These are phyloP conservation scores for Gobio gobio DNA, from an alignment of 2,113 vertebrate species.

Conservation along the genomic window DNA sequence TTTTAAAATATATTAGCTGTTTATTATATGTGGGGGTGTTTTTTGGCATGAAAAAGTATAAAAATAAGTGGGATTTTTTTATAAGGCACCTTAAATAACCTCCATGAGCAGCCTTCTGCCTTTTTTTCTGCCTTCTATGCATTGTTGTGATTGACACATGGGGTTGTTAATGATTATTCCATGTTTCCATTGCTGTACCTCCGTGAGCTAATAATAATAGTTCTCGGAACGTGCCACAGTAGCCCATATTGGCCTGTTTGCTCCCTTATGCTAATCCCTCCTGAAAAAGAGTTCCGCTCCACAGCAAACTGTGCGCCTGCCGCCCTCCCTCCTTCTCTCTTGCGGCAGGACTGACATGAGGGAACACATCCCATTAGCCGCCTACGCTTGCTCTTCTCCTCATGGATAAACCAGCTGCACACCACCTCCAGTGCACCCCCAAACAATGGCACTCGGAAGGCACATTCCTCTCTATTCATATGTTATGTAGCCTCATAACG, in stretches of 20 bases:
- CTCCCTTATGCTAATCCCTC: conserved; percentile 46
- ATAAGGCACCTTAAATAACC: background rate
- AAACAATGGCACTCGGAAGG: conserved; percentile 38
- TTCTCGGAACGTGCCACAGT: conserved; percentile 48
- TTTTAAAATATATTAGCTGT: background rate
- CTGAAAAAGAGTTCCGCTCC: conserved; percentile 54
- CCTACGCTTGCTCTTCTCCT: conserved; percentile 39
- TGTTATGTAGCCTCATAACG: conserved; percentile 21
- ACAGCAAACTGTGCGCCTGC: conserved; percentile 27
- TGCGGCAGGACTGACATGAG: conserved; percentile 46
- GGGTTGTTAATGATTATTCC: conserved; percentile 59
- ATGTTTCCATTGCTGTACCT: conserved; percentile 49
- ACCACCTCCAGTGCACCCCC: conserved; percentile 37
- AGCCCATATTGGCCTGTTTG: conserved; percentile 41
- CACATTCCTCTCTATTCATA: conserved; percentile 41
- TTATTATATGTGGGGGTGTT: background rate
- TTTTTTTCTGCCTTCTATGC: background rate
- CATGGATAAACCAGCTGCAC: conserved; percentile 39
- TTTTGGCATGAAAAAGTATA: background rate
- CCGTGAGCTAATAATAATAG: conserved; percentile 28
- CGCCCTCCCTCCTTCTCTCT: conserved; percentile 41
- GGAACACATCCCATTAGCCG: conserved; percentile 57
- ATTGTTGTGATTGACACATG: conserved; percentile 37
- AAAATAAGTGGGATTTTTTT: background rate
- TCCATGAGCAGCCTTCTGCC: background rate